Conservation (phyloP, 2,888 invertebrate species). For the Xestoiulus laeticollis region DNA sequence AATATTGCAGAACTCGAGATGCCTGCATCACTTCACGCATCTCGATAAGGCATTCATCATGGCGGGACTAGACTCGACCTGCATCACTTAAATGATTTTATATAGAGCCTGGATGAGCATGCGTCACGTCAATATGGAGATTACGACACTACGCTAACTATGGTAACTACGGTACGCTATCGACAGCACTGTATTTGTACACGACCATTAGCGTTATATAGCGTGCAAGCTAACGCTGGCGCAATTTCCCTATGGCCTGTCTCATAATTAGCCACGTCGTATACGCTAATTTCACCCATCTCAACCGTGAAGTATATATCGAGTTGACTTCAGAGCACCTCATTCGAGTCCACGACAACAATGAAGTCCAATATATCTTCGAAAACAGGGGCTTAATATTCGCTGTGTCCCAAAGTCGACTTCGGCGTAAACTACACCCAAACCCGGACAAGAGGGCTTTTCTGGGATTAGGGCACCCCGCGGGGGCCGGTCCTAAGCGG, state of each 20-base stretch:
- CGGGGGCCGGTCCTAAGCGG: conserved; percentile 8
- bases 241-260: too few relatives aligned
- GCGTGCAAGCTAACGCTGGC: too few relatives aligned
- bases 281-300: neutral
- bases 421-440: neutral
- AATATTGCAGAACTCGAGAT: neutral
- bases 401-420: neutral
- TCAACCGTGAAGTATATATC: neutral
- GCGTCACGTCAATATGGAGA: too few relatives aligned
- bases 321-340: neutral
- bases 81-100: too few relatives aligned
- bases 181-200: too few relatives aligned
- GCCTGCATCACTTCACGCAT: neutral
- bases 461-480: neutral
- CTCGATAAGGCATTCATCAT: neutral
- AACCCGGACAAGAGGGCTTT: neutral
- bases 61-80: too few relatives aligned
- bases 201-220: too few relatives aligned
- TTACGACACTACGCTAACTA: too few relatives aligned
- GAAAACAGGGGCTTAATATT: neutral
- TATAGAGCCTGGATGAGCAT: too few relatives aligned
- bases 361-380: neutral
- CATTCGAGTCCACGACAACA: neutral
- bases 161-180: too few relatives aligned
- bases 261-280: neutral